Percentiles rank a stretch among this genome's conserved stretches.
Conservation (phyloP, 2,888 invertebrate genomes). For the Hedya salicella region DNA sequence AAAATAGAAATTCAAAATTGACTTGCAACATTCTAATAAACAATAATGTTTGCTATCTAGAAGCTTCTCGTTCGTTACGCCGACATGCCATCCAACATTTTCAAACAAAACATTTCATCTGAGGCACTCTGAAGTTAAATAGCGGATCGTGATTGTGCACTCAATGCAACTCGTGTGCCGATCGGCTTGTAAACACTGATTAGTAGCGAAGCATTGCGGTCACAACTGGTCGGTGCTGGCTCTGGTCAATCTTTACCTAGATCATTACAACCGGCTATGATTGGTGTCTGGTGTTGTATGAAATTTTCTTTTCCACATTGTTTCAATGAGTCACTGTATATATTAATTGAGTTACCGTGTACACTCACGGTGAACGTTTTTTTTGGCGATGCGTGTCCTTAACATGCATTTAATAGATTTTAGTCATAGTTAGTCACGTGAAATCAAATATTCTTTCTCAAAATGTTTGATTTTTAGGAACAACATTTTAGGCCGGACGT, state of each 20-base stretch:
- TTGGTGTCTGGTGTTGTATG: background rate
- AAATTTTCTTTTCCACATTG: too few relatives aligned
- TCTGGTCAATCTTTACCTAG: conserved; percentile 14
- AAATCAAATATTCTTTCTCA: too few relatives aligned
- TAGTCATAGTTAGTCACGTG: too few relatives aligned
- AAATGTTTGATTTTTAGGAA: too few relatives aligned
- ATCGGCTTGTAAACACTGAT: conserved; percentile 60
- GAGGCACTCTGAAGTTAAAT: conserved; percentile 18
- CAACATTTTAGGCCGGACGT: too few relatives aligned
- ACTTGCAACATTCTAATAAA: too few relatives aligned
- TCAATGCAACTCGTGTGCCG: conserved; percentile 43
- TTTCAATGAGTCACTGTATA: too few relatives aligned
- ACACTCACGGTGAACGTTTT: too few relatives aligned
- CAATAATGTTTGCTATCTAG: background rate
- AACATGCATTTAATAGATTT: too few relatives aligned
- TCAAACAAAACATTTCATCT: conserved; percentile 1
- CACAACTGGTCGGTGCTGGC: conserved; percentile 28
- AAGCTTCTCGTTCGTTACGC: background rate
- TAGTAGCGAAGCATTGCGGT: conserved; percentile 60
- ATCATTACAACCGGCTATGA: background rate
- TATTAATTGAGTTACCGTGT: too few relatives aligned
- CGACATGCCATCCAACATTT: background rate
- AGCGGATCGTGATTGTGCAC: conserved; percentile 9
- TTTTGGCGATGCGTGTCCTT: too few relatives aligned
- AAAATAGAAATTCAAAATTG: too few relatives aligned